Evolutionary conservation across 2,797 vertebrate species (phyloP), one percentile per base, ranked within the genome.

Genomic region (Sebastes vulpes): DNA sequence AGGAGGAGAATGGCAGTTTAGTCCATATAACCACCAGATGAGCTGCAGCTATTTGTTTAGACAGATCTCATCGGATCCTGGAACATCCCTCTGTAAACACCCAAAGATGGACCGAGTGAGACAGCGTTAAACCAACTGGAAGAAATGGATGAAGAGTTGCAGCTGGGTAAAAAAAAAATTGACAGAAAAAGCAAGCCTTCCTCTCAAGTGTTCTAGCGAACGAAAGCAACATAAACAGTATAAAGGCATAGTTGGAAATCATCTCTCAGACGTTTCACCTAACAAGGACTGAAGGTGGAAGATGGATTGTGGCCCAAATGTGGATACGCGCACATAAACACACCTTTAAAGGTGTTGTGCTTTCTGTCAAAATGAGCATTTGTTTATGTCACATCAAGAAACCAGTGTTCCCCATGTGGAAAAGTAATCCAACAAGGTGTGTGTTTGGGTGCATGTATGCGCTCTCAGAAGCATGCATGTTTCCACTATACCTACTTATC

Each of bases 1-100:
- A 65, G 38, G 23, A 53, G 52, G 79, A 46, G 52, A 38, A 46
- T 38, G 18, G 5, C 65, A 76, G 7, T 7, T n/a, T 58, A 87
- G 52, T 46, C 50, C 14, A 83, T 68, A 83, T 74, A 74, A 85
- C 29, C 59, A 64, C 53, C 46, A 79, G 52, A 90, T 77, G 79
- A 74, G 77, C 74, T 67, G 59, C 68, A 68, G 72, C 29, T 81
- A 61, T 86, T 91, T 94, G 70, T 92, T 92, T 84, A 60, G 70
- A 87, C 60, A 78, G 74, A 81, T 82, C 60, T 42, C 38, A 9
- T 59, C 66, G 56, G 84, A 87, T 74, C 68, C 64, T 68, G 64
- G 79, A 82, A 80, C 77, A 61, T 82, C 66, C 28, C 16, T 52
- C 32, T 61, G 65, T 74, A 77, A 83, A 61, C 29, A 69, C 57